Percentiles rank a stretch among this genome's conserved stretches.
Evolutionary conservation across 1,140 invertebrate species (phyloP).

Genomic region (Portunus trituberculatus): DNA sequence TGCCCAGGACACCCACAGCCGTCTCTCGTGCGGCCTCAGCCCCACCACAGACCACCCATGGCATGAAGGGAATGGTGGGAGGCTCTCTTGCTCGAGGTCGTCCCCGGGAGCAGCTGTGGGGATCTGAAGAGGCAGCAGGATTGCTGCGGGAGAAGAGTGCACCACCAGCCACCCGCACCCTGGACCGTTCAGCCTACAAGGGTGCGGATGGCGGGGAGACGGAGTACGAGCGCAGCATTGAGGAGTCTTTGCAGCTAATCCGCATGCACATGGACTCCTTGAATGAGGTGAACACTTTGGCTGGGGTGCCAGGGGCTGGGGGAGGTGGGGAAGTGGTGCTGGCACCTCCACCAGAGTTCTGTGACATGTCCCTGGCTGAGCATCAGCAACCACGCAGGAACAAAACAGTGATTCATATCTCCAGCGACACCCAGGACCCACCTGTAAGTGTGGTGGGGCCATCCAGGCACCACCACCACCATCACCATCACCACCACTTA

Average conservation of each 20-base stretch:
- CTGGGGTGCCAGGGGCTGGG: conserved; percentile 67
- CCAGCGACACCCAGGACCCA: conserved; percentile 63
- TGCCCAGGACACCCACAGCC: conserved; percentile 61
- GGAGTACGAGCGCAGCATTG: conserved; percentile 80
- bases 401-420: conserved; percentile 74
- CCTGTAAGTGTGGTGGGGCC: conserved; percentile 62
- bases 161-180: conserved; percentile 49
- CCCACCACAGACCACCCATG: conserved; percentile 65
- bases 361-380: conserved; percentile 80
- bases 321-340: conserved; percentile 81
- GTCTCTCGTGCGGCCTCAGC: conserved; percentile 50
- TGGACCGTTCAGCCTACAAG: conserved; percentile 43
- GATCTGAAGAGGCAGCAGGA: conserved; percentile 45
- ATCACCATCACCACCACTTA: background rate
- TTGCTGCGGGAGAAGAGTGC: conserved; percentile 64
- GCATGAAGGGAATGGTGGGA: conserved; percentile 54
- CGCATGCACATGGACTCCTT: conserved; percentile 80
- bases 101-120: conserved; percentile 70
- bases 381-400: conserved; percentile 45
- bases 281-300: conserved; percentile 78
- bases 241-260: conserved; percentile 81
- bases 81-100: conserved; percentile 74
- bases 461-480: background rate
- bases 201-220: conserved; percentile 66
- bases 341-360: conserved; percentile 90